Conservation (phyloP, 2,797 vertebrate genomes). For the Percopsis omiscomaycus region DNA sequence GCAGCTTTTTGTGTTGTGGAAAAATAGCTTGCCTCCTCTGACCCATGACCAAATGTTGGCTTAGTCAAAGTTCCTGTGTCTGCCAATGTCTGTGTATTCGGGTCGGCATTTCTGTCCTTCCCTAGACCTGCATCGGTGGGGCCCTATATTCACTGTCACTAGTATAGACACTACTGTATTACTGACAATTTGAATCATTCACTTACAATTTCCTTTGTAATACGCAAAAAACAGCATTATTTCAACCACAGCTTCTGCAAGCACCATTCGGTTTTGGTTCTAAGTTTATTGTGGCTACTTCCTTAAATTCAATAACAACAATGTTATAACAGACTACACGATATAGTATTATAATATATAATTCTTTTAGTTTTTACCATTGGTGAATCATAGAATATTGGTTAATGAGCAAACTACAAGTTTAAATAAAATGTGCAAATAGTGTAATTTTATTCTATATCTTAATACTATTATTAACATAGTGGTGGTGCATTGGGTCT, state of each 20-base stretch:
- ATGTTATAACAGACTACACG: neutral
- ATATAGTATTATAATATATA: too few relatives aligned
- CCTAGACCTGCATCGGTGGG: conserved; percentile 9
- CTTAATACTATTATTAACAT: neutral
- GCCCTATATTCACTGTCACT: conserved; percentile 27
- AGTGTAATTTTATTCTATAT: too few relatives aligned
- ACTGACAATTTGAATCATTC: conserved; percentile 23
- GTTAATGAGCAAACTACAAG: too few relatives aligned
- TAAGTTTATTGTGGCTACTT: conserved; percentile 11
- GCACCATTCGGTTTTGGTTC: conserved; percentile 13
- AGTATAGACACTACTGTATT: conserved; percentile 39
- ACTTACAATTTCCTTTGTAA: conserved; percentile 1
- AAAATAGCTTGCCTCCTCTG: conserved; percentile 64
- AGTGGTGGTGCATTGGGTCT: neutral
- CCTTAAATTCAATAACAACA: conserved; percentile 3
- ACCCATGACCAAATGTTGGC: conserved; percentile 62
- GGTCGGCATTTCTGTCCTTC: conserved; percentile 21
- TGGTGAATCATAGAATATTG: too few relatives aligned
- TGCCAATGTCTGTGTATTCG: conserved; percentile 31
- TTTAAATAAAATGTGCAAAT: too few relatives aligned
- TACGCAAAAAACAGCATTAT: conserved; percentile 9
- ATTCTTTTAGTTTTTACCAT: too few relatives aligned
- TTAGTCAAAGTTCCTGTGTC: conserved; percentile 57
- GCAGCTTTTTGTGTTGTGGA: conserved; percentile 28
- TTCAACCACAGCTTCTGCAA: conserved; percentile 25